Evolutionary conservation across 2,113 vertebrate genomes (phyloP).

Genomic region (Geothlypis trichas): DNA sequence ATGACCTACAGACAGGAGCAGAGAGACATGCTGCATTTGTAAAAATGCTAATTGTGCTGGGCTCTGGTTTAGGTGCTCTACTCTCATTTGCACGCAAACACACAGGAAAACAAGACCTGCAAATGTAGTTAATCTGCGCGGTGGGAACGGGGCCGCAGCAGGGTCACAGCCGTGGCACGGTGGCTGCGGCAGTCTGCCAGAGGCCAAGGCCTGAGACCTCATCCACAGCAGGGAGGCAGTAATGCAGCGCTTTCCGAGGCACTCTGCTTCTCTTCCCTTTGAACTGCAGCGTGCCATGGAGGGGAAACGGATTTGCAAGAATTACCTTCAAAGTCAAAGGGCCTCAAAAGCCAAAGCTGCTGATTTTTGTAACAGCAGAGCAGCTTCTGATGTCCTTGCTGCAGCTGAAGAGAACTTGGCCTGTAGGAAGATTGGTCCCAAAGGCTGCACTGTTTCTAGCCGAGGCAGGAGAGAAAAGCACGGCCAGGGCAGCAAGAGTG

Average conservation of each 20-base stretch:
- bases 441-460: not conserved
- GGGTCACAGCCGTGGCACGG: rapidly evolving
- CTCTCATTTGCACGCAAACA: not conserved
- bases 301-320: not conserved
- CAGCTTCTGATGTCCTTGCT: not conserved
- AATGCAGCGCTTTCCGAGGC: rapidly evolving
- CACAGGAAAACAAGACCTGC: not conserved
- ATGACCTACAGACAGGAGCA: not conserved
- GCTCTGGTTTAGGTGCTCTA: not conserved
- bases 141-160: rapidly evolving
- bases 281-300: not conserved
- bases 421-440: not conserved
- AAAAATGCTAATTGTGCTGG: not conserved
- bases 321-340: not conserved
- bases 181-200: not conserved
- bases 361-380: not conserved
- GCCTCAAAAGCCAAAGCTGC: not conserved
- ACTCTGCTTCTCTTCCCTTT: not conserved
- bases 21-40: not conserved
- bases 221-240: rapidly evolving
- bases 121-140: not conserved
- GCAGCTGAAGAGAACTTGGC: not conserved
- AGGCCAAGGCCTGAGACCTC: rapidly evolving
- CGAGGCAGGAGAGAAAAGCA: not conserved
- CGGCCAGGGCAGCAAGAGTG: not conserved